Base-by-base conservation (phyloP, 2,888 invertebrate genomes). In the Onchidella celtica region DNA sequence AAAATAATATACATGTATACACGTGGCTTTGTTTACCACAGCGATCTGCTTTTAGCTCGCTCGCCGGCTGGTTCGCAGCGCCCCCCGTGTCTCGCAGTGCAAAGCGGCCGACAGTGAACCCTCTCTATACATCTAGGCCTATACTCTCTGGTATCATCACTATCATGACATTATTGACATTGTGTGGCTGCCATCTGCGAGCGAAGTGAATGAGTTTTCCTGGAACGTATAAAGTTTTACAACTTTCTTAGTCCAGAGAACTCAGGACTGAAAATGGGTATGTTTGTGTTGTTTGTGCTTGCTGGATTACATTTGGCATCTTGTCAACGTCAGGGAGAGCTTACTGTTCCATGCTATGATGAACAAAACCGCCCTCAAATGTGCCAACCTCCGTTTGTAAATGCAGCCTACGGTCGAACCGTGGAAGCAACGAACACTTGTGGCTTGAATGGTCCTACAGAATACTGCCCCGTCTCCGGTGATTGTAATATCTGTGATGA, bases 361-460 rank as follows among this genome's bases (percentile, higher is more conserved):
- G 81, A 86, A 3, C 81, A 85, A 17, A 92, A 92, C 32, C 87
- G 88, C 47, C 89, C 94, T 17, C 95, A 97, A 97, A 95, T 97
- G 94, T 99, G 99, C 94, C 96, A 97, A 90, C 99, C 99, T 0
- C 97, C 97, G 89, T 99, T 99, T 94, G 97, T 97, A 92, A 99
- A 99, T 93, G 98, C 98, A 3, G 99, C 99, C 11, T 99, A 96
- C 94, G 96, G 96, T 92, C 95, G 97, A 77, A 95, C 95, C 85
- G 97, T 99, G 93, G 97, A 98, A 87, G 97, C 97, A 14, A 98
- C 98, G 24, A 99, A 99, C 93, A 99, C 99, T 0, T 99, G 99
- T 91, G 99, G 99, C 0, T 96, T 97, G 90, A 95, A 95, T 68
- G 82, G 85, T 27, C 86, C 88, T 27, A 89, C 89, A 57, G 92